These are phyloP conservation scores for Lysandra coridon DNA, from an alignment of 2,888 invertebrate species.

Conservation along the genomic window DNA sequence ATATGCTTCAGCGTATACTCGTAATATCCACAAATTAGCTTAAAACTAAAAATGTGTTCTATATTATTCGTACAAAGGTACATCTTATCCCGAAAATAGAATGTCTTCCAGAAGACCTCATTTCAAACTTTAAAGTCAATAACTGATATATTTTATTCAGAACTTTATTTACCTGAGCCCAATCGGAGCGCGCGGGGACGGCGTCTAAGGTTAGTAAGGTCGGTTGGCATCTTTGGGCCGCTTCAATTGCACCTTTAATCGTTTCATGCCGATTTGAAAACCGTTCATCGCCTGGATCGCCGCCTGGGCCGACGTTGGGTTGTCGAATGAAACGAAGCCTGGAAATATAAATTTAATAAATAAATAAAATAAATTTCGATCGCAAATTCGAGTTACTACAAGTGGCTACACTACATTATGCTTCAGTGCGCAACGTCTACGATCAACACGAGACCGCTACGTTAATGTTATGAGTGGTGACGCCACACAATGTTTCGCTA, in stretches of 20 bases:
- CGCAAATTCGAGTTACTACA: not conserved
- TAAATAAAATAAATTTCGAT: not conserved
- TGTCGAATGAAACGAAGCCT: slow-evolving; percentile 99
- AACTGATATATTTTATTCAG: no score
- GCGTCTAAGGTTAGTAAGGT: slow-evolving; percentile 93
- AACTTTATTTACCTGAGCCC: slow-evolving; percentile 53
- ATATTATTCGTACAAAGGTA: no score
- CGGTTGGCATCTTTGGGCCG: slow-evolving; percentile 98
- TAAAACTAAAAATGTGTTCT: no score
- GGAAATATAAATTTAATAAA: slow-evolving; percentile 38
- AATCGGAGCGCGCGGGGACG: slow-evolving; percentile 75
- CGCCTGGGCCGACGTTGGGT: slow-evolving; percentile 97
- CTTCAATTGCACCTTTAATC: slow-evolving; percentile 99
- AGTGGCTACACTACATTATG: not conserved
- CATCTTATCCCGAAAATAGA: no score
- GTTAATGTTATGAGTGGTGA: not conserved
- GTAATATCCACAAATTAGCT: no score
- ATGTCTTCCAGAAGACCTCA: no score
- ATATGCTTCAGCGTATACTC: not conserved
- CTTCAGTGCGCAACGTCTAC: not conserved
- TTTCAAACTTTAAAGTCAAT: no score
- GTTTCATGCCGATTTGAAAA: slow-evolving; percentile 99
- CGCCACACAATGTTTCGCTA: not conserved
- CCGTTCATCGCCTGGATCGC: slow-evolving; percentile 99
- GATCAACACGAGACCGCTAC: not conserved